Conservation (phyloP, 2,113 vertebrate genomes). For the Mormyrus iriodes region DNA sequence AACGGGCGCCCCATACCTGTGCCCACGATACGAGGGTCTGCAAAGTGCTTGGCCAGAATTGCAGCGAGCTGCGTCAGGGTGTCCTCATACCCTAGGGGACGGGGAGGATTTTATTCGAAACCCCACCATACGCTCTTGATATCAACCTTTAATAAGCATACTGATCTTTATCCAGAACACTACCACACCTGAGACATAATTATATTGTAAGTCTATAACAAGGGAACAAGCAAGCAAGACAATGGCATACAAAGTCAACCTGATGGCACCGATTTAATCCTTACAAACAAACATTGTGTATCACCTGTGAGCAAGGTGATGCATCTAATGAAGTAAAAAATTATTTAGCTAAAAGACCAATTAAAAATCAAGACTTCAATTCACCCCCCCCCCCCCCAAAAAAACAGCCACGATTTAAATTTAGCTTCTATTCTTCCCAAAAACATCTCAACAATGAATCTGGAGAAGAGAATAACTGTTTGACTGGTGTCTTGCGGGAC, state of each 20-base stretch:
- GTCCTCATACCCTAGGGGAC: constrained; percentile 79
- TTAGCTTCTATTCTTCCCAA: background rate
- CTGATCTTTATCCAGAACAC: background rate
- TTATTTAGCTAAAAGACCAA: background rate
- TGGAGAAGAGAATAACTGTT: background rate
- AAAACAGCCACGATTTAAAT: background rate
- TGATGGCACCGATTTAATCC: background rate
- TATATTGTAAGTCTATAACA: background rate
- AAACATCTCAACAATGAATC: background rate
- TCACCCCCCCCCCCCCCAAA: too few species aligned
- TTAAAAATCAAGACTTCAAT: background rate
- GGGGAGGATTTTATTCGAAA: background rate
- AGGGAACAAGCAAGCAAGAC: background rate
- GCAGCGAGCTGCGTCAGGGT: constrained; percentile 84
- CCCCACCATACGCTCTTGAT: background rate
- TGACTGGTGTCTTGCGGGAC: background rate
- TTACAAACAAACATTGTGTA: background rate
- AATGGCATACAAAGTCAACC: background rate
- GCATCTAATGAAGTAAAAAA: background rate
- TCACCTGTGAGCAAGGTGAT: background rate
- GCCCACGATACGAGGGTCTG: constrained; percentile 85
- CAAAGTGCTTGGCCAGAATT: constrained; percentile 94
- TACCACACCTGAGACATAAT: background rate
- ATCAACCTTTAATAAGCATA: background rate
- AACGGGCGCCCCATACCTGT: constrained; percentile 66